Evolutionary conservation across 2,888 invertebrate genomes (phyloP).

Genomic region (Harpalus rubripes): DNA sequence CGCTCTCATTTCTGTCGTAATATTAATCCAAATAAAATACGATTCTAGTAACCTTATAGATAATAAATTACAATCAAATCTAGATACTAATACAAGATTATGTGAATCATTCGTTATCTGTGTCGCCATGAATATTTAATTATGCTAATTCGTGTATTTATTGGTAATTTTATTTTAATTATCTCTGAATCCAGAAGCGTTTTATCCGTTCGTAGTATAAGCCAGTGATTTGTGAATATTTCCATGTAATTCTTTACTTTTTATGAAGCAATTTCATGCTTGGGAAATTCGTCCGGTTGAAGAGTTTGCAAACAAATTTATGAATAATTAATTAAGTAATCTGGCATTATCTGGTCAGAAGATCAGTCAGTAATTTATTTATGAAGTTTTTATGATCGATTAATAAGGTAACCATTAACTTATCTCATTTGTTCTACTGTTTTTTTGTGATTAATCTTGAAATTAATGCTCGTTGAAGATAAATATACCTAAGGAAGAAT

Average conservation of each 20-base stretch:
- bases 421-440: constrained; percentile 24
- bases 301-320: constrained; percentile 49
- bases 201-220: not conserved
- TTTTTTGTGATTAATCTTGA: not conserved
- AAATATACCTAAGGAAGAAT: too few species aligned
- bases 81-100: not conserved
- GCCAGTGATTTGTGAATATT: constrained; percentile 1
- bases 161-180: constrained; percentile 22
- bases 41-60: not conserved
- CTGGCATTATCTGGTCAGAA: constrained; percentile 36
- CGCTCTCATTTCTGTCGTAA: not conserved
- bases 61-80: constrained; percentile 34
- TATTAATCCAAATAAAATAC: not conserved
- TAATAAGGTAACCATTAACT: constrained; percentile 11
- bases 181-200: not conserved
- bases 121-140: constrained; percentile 31
- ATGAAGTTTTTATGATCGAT: constrained; percentile 40
- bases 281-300: constrained; percentile 28
- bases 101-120: constrained; percentile 4
- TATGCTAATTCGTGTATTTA: constrained; percentile 31
- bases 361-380: constrained; percentile 37
- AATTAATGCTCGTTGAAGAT: too few species aligned
- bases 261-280: not conserved
- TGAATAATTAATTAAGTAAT: constrained; percentile 55
- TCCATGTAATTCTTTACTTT: not conserved